Base-by-base conservation (phyloP, 2,113 vertebrate genomes). In the Cairina moschata region DNA sequence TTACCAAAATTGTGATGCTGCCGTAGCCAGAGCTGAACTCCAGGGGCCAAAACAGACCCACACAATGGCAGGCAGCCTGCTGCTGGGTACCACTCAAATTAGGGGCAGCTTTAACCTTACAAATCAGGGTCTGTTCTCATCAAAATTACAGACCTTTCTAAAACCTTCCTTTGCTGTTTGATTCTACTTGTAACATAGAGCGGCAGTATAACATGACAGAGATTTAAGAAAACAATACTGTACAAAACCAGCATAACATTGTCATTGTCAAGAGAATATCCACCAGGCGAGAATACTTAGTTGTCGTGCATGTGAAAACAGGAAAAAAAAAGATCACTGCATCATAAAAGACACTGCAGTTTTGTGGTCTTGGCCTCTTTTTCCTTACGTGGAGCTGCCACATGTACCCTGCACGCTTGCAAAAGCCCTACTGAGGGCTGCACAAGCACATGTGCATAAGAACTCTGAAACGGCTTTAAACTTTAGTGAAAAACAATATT, bases 61-160 rank as follows among this genome's bases (percentile, higher is more conserved):
- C 22, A 21, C 32, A 12, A 29, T 28, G 56, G 38, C 48, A 63
- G 42, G 50, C 29, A 38, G 29, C 13, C 5, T 36, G 29, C 42
- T 66, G 44, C 40, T 55, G 42, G 26, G 21, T 18, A 9, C 17
- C 25, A 17, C 8, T 31, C 40, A 34, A 36, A n/a, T 26, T 3
- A 36, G 44, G 52, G 21, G 9, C 44, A 73, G 14, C 59, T 83
- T 59, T 31, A 73, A 73, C 48, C 26, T 56, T 36, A 32, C 9
- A 50, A 60, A 68, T 8, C 26, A 46, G 14, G 4, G 14, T 18
- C 25, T 2, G 0, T 15, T 54, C 59, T 66, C 2, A 0, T 44
- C 28, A 38, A 72, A 54, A 38, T 44, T 18, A 14, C 5, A 29
- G 38, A 68, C 29, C 17, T 67, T 60, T 56, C 54, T 25, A 23